Evolutionary conservation across 1,140 invertebrate species (phyloP), one percentile per base, ranked within the genome.

Genomic region (Cotesia glomerata): DNA sequence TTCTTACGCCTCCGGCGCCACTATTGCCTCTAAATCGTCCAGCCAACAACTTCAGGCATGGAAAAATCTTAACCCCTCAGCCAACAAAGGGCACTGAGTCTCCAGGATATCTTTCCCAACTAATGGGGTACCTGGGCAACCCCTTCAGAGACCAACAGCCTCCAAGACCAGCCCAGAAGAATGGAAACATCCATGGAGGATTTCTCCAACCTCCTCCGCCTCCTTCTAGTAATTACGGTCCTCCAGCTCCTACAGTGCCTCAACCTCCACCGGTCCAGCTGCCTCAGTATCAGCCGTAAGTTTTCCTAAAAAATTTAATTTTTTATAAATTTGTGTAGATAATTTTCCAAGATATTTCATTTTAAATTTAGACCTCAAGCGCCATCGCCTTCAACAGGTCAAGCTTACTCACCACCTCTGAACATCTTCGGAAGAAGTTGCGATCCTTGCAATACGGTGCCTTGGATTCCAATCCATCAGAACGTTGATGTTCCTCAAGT

Each of bases 381-480:
- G 16, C 70, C 78, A 5, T 58, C 73, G 3, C 73, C 74, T 4
- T 56, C 73, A 26, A 49, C 62, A 5, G 73, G 49, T 34, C 58
- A 75, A 13, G 11, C 76, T 2, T 71, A 77, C 66, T 18, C 59
- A 2, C 62, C 75, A 0, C 7, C 73, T 8, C 49, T 65, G 5
- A 78, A 18, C 8, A 26, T 68, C 13, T 45, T 45, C 5, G 77
- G 86, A 54, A 88, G 88, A 78, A 86, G 88, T 68, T 95, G 93
- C 77, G 91, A 92, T 79, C 88, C 92, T 65, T 95, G 93, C 78
- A 94, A 95, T 82, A 89, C 90, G 75, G 88, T 90, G 73, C 93
- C 93, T 67, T 95, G 93, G 93, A 90, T 93, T 73, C 93, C 93
- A 3, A 90, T 95, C 9, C 72, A 76, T n/a, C 65, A 74, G 8